Base-by-base conservation (phyloP, 2,888 invertebrate species). In the Rambutsinella grinnellia region DNA sequence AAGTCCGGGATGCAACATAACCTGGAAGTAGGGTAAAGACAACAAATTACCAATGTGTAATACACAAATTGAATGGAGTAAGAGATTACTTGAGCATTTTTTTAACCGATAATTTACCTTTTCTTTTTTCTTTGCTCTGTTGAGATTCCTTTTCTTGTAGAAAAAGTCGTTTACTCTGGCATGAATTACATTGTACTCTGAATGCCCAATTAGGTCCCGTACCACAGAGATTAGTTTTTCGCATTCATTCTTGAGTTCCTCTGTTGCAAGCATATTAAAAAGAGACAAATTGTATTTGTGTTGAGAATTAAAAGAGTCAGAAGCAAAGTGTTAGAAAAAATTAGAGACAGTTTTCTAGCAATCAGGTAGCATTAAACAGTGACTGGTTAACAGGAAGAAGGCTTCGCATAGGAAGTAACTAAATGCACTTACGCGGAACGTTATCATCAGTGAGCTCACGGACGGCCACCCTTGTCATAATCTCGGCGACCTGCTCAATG, bases 71-170 rank as follows among this genome's bases (percentile, higher is more conserved):
- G 26, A 63, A 63, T 46, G 23, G 6, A 62, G 6, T 26, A 21
- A 47, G 24, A 46, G 36, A 21, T 28, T 19, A 47, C 23, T 47
- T 49, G n/a, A n/a, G 49, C 6, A 10, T n/a, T 49, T 49, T 49
- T 5, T 5, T 49, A 10, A 13, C n/a, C 49, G n/a, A 49, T n/a
- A n/a, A n/a, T n/a, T 78, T 69, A 80, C 80, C 26, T n/a, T 61
- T 80, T 80, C 80, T 47, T 80, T 80, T 77, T 80, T 80, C 54
- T 80, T 80, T 10, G 80, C 80, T 28, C 76, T 56, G 47, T 80
- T 80, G 13, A 76, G 51, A 66, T 80, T 78, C 15, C 80, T 54
- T 56, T 80, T 80, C 23, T 74, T 63, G 47, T 79, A 68, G 24
- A 76, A 76, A 17, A 67, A 79, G 65, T 80, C 80, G 46, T 74